A percentile compares a stretch with the other conserved stretches of the same genome.
These are phyloP conservation scores for Schizothorax lantsangensis DNA, from an alignment of 2,797 vertebrate species.

Conservation along the genomic window DNA sequence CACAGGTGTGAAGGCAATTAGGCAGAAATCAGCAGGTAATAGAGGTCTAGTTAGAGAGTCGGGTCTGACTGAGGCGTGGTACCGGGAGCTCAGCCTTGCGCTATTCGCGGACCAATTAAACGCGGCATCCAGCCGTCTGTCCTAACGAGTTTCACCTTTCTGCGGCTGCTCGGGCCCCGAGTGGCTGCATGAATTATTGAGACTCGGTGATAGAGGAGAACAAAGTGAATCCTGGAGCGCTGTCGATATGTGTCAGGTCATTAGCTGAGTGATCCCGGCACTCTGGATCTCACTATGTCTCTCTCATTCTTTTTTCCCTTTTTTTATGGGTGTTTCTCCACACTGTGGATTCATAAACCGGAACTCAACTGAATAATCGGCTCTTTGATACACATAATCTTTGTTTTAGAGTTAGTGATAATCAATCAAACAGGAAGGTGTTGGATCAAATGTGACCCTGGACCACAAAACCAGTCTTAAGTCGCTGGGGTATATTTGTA, in stretches of 20 bases:
- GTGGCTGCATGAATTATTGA: slow-evolving; percentile 59
- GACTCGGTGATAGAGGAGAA: slow-evolving; percentile 51
- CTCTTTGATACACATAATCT: slow-evolving; percentile 52
- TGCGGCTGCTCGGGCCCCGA: slow-evolving; percentile 27
- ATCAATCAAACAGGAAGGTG: slow-evolving; percentile 54
- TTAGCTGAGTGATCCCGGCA: slow-evolving; percentile 56
- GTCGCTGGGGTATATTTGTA: too few relatives aligned
- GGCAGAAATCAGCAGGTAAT: slow-evolving; percentile 42
- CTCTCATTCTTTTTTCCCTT: slow-evolving; percentile 10
- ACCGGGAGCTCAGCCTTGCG: slow-evolving; percentile 47
- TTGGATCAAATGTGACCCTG: slow-evolving; percentile 14
- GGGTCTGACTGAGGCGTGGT: slow-evolving; percentile 28
- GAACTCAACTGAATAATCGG: slow-evolving; percentile 41
- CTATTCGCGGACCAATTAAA: slow-evolving; percentile 70
- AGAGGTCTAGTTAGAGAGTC: slow-evolving; percentile 35
- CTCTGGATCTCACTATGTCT: neutral
- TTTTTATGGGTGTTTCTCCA: slow-evolving; percentile 17
- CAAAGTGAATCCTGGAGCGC: slow-evolving; percentile 56
- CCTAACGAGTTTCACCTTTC: slow-evolving; percentile 79
- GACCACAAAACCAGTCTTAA: too few relatives aligned
- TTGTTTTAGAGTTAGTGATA: slow-evolving; percentile 21
- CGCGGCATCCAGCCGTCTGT: slow-evolving; percentile 67
- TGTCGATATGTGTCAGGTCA: slow-evolving; percentile 65
- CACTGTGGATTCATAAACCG: slow-evolving; percentile 3
- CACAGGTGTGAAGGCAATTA: slow-evolving; percentile 56